Conservation (phyloP, 2,113 vertebrate species). For the Gambusia affinis region DNA sequence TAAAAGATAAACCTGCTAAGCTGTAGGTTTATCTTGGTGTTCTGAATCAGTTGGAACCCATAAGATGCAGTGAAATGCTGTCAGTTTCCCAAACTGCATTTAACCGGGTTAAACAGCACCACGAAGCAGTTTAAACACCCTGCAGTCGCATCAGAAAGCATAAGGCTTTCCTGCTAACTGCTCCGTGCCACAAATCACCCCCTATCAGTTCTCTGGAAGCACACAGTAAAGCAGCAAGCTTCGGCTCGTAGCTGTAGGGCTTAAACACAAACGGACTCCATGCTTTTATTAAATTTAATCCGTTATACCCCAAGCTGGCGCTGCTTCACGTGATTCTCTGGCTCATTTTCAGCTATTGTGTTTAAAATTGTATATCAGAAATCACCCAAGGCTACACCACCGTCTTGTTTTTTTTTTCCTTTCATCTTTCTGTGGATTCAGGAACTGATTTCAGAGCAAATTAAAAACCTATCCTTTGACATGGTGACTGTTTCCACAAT, state of each 20-base stretch:
- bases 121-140: conserved; percentile 40
- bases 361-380: conserved; percentile 42
- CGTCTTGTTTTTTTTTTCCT: conserved; percentile 27
- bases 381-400: conserved; percentile 33
- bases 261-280: conserved; percentile 56
- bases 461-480: conserved; percentile 41
- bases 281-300: conserved; percentile 68
- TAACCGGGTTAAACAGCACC: conserved; percentile 47
- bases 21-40: conserved; percentile 15
- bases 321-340: conserved; percentile 48
- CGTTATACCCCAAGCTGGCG: conserved; percentile 49
- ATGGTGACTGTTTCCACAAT: conserved; percentile 13
- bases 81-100: conserved; percentile 44
- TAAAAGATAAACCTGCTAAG: neutral
- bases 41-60: conserved; percentile 51
- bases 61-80: conserved; percentile 37
- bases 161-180: conserved; percentile 58
- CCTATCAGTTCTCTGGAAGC: conserved; percentile 58
- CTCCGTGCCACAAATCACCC: conserved; percentile 66
- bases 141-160: conserved; percentile 54
- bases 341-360: conserved; percentile 59
- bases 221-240: conserved; percentile 38
- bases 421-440: conserved; percentile 21
- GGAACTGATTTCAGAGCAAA: conserved; percentile 20
- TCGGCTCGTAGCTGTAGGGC: conserved; percentile 58